Conservation (phyloP, 2,797 vertebrate species). For the Lacerta bilineata region DNA sequence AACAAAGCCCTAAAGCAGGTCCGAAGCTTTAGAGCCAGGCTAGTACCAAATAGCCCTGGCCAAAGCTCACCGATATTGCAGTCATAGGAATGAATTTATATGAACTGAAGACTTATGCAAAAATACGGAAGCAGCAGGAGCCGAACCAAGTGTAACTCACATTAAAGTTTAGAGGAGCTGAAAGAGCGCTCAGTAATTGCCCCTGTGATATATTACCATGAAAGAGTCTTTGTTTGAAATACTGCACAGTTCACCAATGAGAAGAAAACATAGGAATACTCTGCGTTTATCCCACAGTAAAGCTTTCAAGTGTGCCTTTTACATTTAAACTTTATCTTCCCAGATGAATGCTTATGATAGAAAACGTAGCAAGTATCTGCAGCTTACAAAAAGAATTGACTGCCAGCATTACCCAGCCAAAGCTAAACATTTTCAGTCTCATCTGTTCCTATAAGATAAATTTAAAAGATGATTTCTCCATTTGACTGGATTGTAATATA, state of each 20-base stretch:
- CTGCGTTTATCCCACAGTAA: background rate
- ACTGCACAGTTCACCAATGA: background rate
- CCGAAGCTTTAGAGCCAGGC: too few species aligned
- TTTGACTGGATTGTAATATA: background rate
- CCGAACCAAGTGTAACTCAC: background rate
- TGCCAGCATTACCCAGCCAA: too few species aligned
- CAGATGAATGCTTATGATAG: background rate
- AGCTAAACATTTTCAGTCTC: background rate
- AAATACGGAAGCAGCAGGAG: background rate
- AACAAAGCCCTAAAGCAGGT: too few species aligned
- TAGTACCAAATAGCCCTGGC: too few species aligned
- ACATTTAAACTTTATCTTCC: background rate
- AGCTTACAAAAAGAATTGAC: background rate
- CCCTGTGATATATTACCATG: background rate
- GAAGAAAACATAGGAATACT: background rate
- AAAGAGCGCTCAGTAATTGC: background rate
- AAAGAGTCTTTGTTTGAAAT: background rate
- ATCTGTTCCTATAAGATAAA: too few species aligned
- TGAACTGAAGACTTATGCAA: background rate
- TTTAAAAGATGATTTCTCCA: background rate
- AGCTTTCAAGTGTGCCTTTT: background rate
- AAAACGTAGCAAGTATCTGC: background rate
- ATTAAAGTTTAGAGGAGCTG: background rate
- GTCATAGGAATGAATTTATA: background rate
- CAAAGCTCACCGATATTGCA: too few species aligned